Percentiles rank a stretch among this genome's conserved stretches.
Evolutionary conservation across 2,113 vertebrate genomes (phyloP).

Genomic region (Microcebus tavaratra): DNA sequence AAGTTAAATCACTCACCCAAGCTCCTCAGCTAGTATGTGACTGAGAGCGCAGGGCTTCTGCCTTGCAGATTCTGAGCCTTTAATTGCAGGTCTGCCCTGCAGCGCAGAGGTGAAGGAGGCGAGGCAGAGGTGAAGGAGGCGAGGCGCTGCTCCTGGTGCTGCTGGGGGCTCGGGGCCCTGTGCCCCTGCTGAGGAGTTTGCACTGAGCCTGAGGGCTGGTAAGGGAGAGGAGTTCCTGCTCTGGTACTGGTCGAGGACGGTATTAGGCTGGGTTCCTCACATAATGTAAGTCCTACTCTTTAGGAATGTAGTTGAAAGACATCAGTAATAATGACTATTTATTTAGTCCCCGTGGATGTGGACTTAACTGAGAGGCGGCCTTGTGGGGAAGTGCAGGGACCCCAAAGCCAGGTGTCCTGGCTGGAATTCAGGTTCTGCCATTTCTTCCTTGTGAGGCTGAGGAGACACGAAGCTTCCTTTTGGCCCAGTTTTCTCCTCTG

Average conservation of each 20-base stretch:
- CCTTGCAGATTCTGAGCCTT: neutral
- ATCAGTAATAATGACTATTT: no score
- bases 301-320: neutral
- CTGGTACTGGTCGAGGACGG: neutral
- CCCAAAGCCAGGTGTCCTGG: rapidly evolving
- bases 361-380: rapidly evolving
- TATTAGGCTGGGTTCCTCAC: neutral
- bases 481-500: neutral
- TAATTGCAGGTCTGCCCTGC: neutral
- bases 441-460: neutral
- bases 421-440: neutral
- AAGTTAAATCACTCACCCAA: neutral
- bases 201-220: neutral
- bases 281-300: neutral
- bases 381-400: neutral
- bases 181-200: neutral
- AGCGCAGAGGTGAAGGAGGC: neutral
- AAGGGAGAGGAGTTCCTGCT: neutral
- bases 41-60: neutral
- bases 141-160: neutral
- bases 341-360: neutral
- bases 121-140: no score
- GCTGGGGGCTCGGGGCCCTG: neutral
- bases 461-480: neutral
- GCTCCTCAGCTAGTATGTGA: neutral